These are phyloP conservation scores for Beroe ovata DNA, from an alignment of 37 sponge, comb jelly and placozoan genomes.

Conservation along the genomic window DNA sequence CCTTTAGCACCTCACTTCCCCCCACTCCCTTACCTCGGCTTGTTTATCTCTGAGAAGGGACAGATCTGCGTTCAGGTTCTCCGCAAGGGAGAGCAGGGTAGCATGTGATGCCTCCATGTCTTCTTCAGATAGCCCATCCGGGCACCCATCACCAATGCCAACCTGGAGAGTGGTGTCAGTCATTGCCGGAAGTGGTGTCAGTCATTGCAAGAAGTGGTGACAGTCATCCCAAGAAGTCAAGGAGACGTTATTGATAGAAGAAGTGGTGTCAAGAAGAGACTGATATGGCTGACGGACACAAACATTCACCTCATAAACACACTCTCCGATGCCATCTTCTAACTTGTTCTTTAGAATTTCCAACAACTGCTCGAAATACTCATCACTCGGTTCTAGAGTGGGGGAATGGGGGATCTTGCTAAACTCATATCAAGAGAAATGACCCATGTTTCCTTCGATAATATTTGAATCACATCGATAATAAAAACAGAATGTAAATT, in stretches of 20 bases:
- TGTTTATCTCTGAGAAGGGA: slow-evolving; percentile 75
- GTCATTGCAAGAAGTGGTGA: too few relatives aligned
- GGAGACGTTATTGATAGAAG: too few relatives aligned
- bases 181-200: too few relatives aligned
- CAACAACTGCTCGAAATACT: slow-evolving; percentile 77
- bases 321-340: slow-evolving; percentile 90
- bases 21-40: slow-evolving; percentile 84
- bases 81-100: slow-evolving; percentile 78
- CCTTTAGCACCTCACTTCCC: too few relatives aligned
- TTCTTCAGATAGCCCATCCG: slow-evolving; percentile 77
- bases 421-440: slow-evolving; percentile 66
- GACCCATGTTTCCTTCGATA: not conserved
- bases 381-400: slow-evolving; percentile 78
- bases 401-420: too few relatives aligned
- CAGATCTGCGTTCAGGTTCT: slow-evolving; percentile 77
- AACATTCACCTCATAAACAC: slow-evolving; percentile 88
- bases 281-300: too few relatives aligned
- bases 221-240: not conserved
- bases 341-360: slow-evolving; percentile 74
- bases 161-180: too few relatives aligned
- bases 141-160: slow-evolving; percentile 60
- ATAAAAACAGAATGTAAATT: too few relatives aligned
- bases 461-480: too few relatives aligned
- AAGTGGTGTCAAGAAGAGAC: too few relatives aligned
- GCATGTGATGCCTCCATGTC: slow-evolving; percentile 83